A percentile compares a stretch with the other conserved stretches of the same genome.
phyloP scores from a whole-genome alignment of 2,888 invertebrate species.

The Ichneumoninae sp. region DNA sequence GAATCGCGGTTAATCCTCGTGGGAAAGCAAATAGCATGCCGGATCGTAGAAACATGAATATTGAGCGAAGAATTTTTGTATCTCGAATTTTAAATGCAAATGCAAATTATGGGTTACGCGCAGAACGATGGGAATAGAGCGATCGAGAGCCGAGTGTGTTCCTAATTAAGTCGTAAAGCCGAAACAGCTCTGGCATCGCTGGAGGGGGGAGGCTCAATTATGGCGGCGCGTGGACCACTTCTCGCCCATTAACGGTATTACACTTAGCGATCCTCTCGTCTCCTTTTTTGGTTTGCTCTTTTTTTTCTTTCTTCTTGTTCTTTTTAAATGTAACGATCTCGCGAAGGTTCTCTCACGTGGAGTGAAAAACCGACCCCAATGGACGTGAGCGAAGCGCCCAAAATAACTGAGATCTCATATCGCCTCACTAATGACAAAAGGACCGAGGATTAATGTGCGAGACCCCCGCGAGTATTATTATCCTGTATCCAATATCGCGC shows the following conservation, averaged over 20 bases:
- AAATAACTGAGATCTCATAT: conserved; percentile 14
- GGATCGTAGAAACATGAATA: conserved; percentile 2
- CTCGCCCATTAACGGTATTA: conserved; percentile 63
- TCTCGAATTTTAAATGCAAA: conserved; percentile 26
- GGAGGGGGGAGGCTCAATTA: conserved; percentile 55
- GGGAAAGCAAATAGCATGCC: conserved; percentile 2
- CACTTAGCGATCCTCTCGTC: conserved; percentile 45
- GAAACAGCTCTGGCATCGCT: conserved; percentile 51
- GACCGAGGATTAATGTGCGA: conserved; percentile 9
- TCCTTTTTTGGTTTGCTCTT: conserved; percentile 24
- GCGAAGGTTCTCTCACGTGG: background rate
- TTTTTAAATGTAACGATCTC: conserved; percentile 33
- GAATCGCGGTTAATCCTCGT: background rate
- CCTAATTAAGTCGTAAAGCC: conserved; percentile 64
- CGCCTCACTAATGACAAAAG: conserved; percentile 5
- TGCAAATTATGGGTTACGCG: conserved; percentile 33
- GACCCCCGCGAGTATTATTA: conserved; percentile 31
- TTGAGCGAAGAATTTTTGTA: background rate
- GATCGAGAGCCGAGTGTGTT: conserved; percentile 49
- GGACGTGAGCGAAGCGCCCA: conserved; percentile 16
- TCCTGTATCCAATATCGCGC: conserved; percentile 17
- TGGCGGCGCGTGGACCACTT: conserved; percentile 63
- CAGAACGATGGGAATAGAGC: conserved; percentile 24
- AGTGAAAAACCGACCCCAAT: conserved; percentile 22
- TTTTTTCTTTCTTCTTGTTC: conserved; percentile 23